Evolutionary conservation across 1,140 invertebrate genomes (phyloP).

Genomic region (Plutomurus gul): DNA sequence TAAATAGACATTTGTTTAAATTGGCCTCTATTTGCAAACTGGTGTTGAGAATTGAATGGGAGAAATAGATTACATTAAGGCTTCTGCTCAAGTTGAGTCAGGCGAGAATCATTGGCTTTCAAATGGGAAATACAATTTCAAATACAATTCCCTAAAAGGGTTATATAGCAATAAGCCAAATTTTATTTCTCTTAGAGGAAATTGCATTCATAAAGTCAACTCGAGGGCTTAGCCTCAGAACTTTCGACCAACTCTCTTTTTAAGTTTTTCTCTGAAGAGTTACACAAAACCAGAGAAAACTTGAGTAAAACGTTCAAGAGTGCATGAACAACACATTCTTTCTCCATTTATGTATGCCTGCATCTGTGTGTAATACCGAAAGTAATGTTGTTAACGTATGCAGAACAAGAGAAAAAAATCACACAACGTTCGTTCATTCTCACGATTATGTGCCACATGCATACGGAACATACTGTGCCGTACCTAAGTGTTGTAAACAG

Average conservation of each 20-base stretch:
- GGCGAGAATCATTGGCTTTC: slow-evolving; percentile 19
- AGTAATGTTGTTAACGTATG: too few relatives aligned
- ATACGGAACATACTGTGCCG: too few relatives aligned
- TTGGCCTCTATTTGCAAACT: slow-evolving; percentile 28
- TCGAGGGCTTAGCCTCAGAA: not conserved
- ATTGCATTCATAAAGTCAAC: not conserved
- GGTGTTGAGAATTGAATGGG: slow-evolving; percentile 23
- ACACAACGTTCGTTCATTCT: too few relatives aligned
- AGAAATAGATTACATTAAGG: slow-evolving; percentile 28
- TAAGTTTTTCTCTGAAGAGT: too few relatives aligned
- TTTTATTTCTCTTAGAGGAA: slow-evolving; percentile 2
- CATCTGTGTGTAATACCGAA: too few relatives aligned
- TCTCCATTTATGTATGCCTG: too few relatives aligned
- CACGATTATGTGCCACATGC: too few relatives aligned
- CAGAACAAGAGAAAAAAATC: too few relatives aligned
- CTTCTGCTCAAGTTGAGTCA: slow-evolving; percentile 5
- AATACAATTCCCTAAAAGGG: slow-evolving; percentile 24
- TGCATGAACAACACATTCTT: too few relatives aligned
- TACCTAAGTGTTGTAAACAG: too few relatives aligned
- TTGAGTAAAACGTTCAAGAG: too few relatives aligned
- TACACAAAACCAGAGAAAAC: too few relatives aligned
- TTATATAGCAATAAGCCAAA: slow-evolving; percentile 15
- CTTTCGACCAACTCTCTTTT: not conserved
- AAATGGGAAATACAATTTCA: not conserved
- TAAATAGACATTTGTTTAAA: slow-evolving; percentile 30